Evolutionary conservation across 2,888 invertebrate species (phyloP), one percentile per base, ranked within the genome.

Genomic region (Hymenopus coronatus): DNA sequence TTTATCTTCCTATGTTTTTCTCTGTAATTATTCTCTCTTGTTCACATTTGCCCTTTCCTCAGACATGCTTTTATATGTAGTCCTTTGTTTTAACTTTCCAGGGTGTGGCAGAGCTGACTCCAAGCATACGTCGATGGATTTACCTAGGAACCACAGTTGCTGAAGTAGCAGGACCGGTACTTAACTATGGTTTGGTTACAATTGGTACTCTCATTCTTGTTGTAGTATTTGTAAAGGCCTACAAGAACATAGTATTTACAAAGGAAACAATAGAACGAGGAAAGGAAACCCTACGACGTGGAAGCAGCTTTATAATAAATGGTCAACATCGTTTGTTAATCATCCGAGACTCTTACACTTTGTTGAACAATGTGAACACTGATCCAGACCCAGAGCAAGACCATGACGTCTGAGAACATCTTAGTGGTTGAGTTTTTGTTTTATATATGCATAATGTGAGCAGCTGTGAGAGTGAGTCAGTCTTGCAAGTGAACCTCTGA

Each of bases 81-180:
- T 33, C 14, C 4, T 20, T 70, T 20, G 28, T 83, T 3, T 27
- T 83, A 83, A 83, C 28, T 91, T 93, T 93, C 0, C 92, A 96
- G 96, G 97, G 97, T 20, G 95, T 97, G 83, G 96, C 96, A 88
- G 97, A 97, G 91, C 92, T 98, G 12, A 95, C 97, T 0, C 96
- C 97, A 0, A 94, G 96, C n/a, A 97, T 98, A 89, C 95, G 96
- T 92, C 94, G 97, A 30, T 97, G 97, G 97, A 95, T 97, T 28
- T 97, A 96, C 93, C 92, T 97, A 84, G 96, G 96, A 27, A 97
- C 97, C 2, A 96, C 97, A 0, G 95, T 97, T 90, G 96, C 96
- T 0, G 97, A 97, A 27, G 93, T 96, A 40, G 95, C 96, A 0
- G 96, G 95, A 28, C 97, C 97, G 0, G 92, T 96, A 25, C 93